A percentile compares a stretch with the other conserved stretches of the same genome.
Evolutionary conservation across 35 echinoderm and acorn worm species (phyloP).

Genomic region (Patiria miniata): DNA sequence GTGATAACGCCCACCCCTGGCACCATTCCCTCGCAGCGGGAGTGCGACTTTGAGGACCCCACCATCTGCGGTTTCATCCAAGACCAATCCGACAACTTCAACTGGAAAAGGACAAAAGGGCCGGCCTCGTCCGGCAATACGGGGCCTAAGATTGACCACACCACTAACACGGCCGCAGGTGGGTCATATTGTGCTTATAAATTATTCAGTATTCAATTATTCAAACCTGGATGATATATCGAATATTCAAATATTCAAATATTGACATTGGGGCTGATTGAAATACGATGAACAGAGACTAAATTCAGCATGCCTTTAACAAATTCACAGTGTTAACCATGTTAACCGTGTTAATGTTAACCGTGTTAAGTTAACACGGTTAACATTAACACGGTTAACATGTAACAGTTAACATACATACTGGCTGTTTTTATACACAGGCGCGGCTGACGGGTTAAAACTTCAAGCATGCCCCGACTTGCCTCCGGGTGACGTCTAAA

Average conservation of each 20-base stretch:
- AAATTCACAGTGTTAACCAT: no score
- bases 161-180: constrained; percentile 43
- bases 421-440: no score
- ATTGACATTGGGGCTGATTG: background rate
- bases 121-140: constrained; percentile 38
- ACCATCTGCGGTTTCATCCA: constrained; percentile 61
- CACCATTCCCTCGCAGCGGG: background rate
- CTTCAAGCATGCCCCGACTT: no score
- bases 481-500: no score
- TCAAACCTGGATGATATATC: background rate
- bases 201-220: no score
- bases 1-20: constrained; percentile 39
- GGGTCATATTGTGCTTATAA: background rate
- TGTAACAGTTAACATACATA: no score
- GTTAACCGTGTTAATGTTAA: no score
- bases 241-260: background rate
- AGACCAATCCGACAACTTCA: constrained; percentile 42
- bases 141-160: constrained; percentile 73
- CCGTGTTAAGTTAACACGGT: no score
- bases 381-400: no score
- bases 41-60: constrained; percentile 73
- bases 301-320: no score
- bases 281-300: no score
- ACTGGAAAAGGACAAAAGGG: constrained; percentile 51
- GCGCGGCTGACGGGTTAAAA: no score